Evolutionary conservation across 2,888 invertebrate species (phyloP), one percentile per base, ranked within the genome.

Genomic region (Melinaea menophilus): DNA sequence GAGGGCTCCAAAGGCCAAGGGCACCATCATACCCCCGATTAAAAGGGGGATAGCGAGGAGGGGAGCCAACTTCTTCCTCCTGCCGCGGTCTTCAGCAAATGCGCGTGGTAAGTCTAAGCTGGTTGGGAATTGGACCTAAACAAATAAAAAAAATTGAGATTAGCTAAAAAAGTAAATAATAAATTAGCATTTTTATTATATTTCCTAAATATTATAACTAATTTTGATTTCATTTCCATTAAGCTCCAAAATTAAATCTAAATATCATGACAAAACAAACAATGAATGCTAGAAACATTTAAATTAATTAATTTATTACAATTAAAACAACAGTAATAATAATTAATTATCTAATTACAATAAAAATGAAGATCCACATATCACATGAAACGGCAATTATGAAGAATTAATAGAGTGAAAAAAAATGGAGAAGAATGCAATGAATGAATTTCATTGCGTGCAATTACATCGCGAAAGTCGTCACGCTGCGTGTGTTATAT

Each of bases 1-100:
- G 35, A 97, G 82, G 7, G 95, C 96, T 64, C 96, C 96, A 66
- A 96, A 94, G 2, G 96, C 96, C 60, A 97, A 86, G 4, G 96
- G 96, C 54, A 96, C 93, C 79, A 96, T 87, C 74, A 95, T 95
- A 61, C 96, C 96, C 64, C 95, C 95, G 69, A 96, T 93, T 71
- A 96, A 92, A 67, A 96, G 87, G 4, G 96, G 96, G 75, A 96
- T 94, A 75, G 96, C 93, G 57, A 96, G 90, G 65, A 95, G 92
- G 4, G 95, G 94, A 33, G 94, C 93, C 77, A 94, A 91, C 78
- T 94, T 94, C 88, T 95, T 95, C 85, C 93, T 94, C 84, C 93
- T 94, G 68, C 93, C 92, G 56, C 95, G 93, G 72, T 92, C 92
- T 79, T 94, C 94, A 69, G 92, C 94, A 73, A 93, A 84, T 58